Evolutionary conservation across 2,888 invertebrate genomes (phyloP), one percentile per base, ranked within the genome.

Genomic region (Ormyrus nitidulus): DNA sequence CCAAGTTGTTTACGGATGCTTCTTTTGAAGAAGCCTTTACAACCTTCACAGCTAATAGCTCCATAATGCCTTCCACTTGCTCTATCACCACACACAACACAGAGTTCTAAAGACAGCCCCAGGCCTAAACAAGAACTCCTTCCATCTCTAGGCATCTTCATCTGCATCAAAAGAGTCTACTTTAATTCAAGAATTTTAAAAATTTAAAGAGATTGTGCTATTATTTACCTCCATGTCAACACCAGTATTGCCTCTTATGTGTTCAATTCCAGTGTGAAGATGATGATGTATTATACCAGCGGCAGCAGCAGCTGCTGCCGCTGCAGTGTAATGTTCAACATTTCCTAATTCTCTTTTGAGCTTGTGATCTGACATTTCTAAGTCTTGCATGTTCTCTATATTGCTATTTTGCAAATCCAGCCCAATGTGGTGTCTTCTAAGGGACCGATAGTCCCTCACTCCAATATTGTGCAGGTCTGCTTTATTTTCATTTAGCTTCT

Each of bases 1-100:
- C 98, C 99, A 73, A 98, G 92, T 91, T 98, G 97, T 91, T 99
- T 99, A 77, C 99, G 94, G 86, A 99, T 99, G 44, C 98, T 98
- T 0, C 99, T 93, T 91, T 99, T 99, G 92, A 99, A 99, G 92
- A 99, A 99, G 0, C 98, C 98, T 91, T 99, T 99, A 91, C 99
- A 99, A 4, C 99, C 98, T 92, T 97, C 97, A 92, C 97, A 97
- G 86, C 97, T 97, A 83, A 95, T 95, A 69, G 96, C 97, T 75
- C 98, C 98, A 91, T 98, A 98, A 88, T 98, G 98, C 75, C 98
- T 94, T 19, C 98, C 98, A 51, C 98, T 98, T 9, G 98, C 98
- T 82, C 98, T 93, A 90, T 99, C 98, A 0, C 98, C 98, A 89
- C 98, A 99, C 48, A 99, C 98, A 19, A 98, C 95, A 91, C 98